Conservation (phyloP, 2,113 vertebrate species). For the Chaetura pelagica region DNA sequence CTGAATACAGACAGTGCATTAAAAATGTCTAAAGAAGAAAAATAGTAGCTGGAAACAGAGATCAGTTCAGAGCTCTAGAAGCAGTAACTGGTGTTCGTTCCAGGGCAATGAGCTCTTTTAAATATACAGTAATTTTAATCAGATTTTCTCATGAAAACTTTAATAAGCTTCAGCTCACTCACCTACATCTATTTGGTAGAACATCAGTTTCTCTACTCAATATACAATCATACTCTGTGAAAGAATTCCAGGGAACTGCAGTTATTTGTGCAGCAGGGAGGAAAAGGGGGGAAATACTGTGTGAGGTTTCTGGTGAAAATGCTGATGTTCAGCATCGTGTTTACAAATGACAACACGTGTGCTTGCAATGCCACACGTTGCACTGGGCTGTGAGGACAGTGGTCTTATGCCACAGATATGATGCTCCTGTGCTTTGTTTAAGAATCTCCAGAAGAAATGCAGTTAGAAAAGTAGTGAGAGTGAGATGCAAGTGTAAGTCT, state of each 20-base stretch:
- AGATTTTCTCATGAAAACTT: neutral
- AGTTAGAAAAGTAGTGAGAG: neutral
- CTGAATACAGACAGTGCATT: neutral
- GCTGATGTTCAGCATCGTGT: neutral
- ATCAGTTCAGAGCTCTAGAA: neutral
- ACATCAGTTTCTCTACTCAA: neutral
- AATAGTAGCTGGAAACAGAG: neutral
- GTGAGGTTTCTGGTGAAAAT: neutral
- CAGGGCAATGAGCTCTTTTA: neutral
- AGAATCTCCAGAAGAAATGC: neutral
- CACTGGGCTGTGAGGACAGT: neutral
- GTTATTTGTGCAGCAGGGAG: neutral
- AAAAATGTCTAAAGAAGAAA: neutral
- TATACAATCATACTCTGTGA: neutral
- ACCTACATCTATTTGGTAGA: neutral
- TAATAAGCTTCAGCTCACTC: neutral
- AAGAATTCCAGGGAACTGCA: neutral
- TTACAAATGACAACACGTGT: neutral
- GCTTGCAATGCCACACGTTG: neutral
- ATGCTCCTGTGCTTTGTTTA: neutral
- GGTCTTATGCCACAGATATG: neutral
- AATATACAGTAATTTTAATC: neutral
- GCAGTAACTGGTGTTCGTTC: neutral
- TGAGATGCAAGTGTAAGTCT: neutral
- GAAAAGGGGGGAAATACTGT: neutral